A percentile compares a stretch with the other conserved stretches of the same genome.
Conservation (phyloP, 53 echinoderm and acorn worm species). For the Echinarachnius parma region DNA sequence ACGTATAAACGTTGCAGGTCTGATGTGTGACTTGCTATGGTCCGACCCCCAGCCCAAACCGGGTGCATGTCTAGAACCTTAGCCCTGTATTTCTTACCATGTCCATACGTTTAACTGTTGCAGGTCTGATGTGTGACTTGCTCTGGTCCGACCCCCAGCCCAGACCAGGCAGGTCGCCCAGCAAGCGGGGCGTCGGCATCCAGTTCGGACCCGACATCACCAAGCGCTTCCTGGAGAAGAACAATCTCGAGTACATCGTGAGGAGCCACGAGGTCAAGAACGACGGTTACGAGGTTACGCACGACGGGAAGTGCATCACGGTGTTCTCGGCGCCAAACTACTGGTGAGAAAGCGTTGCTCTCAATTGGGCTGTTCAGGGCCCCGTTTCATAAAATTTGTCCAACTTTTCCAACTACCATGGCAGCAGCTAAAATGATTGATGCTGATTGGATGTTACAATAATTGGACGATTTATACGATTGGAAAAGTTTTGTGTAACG, state of each 20-base stretch:
- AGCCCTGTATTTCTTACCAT: too few relatives aligned
- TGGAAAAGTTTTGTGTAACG: too few relatives aligned
- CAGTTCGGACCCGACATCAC: constrained; percentile 99
- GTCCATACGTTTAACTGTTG: too few relatives aligned
- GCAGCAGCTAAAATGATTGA: too few relatives aligned
- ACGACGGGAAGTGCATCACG: constrained; percentile 97
- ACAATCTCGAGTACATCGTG: constrained; percentile 86
- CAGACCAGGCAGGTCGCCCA: constrained; percentile 81
- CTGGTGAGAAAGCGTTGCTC: constrained; percentile 77
- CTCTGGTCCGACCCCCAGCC: constrained; percentile 98
- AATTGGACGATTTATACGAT: too few relatives aligned
- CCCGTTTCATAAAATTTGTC: too few relatives aligned
- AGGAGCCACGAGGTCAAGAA: constrained; percentile 93
- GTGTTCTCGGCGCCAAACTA: constrained; percentile 99
- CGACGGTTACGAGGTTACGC: constrained; percentile 84
- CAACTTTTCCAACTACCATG: too few relatives aligned
- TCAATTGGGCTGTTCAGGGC: too few relatives aligned
- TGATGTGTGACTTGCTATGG: constrained; percentile 99
- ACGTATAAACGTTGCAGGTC: too few relatives aligned
- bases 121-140: constrained; percentile 98
- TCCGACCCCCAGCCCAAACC: constrained; percentile 92
- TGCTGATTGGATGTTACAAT: too few relatives aligned
- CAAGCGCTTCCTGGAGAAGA: constrained; percentile 70
- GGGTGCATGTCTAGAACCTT: too few relatives aligned
- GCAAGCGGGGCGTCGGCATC: constrained; percentile 92